Evolutionary conservation across 2,888 invertebrate genomes (phyloP).

Genomic region (Caenorhabditis sp.): DNA sequence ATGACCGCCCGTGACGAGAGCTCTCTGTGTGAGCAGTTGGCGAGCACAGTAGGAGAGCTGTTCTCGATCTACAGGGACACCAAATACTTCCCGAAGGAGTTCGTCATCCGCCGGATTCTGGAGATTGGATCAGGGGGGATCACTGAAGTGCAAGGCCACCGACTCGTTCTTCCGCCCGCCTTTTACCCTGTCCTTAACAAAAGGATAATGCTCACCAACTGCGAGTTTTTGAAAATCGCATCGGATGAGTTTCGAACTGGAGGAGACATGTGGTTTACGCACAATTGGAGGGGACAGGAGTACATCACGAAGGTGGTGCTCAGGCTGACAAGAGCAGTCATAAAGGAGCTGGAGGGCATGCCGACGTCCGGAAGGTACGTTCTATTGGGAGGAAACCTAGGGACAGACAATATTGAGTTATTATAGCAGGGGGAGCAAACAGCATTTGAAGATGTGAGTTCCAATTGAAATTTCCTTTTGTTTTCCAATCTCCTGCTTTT

Average conservation of each 20-base stretch:
- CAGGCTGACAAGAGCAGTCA: conserved; percentile 32
- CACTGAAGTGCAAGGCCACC: conserved; percentile 15
- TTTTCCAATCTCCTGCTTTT: background rate
- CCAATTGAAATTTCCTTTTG: background rate
- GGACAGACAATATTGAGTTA: background rate
- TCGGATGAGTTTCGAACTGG: conserved; percentile 64
- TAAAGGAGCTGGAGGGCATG: conserved; percentile 42
- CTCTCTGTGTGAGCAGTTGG: conserved; percentile 26
- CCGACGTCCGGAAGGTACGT: conserved; percentile 33
- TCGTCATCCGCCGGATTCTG: conserved; percentile 68
- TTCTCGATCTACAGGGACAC: conserved; percentile 55
- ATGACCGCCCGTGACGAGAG: conserved; percentile 19
- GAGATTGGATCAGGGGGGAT: conserved; percentile 57
- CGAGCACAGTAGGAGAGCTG: conserved; percentile 53
- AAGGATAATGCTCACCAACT: conserved; percentile 57
- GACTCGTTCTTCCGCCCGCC: conserved; percentile 24
- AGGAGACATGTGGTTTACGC: conserved; percentile 73
- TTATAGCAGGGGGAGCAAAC: conserved; percentile 12
- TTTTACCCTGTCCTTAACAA: conserved; percentile 59
- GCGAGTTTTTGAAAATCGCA: conserved; percentile 61
- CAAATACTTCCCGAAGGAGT: conserved; percentile 68
- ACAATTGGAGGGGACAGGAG: conserved; percentile 63
- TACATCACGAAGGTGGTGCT: conserved; percentile 67
- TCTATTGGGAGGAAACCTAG: background rate
- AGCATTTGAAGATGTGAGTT: conserved; percentile 18